Evolutionary conservation across 2,888 invertebrate species (phyloP), one percentile per base, ranked within the genome.

Genomic region (Eristalis pertinax): DNA sequence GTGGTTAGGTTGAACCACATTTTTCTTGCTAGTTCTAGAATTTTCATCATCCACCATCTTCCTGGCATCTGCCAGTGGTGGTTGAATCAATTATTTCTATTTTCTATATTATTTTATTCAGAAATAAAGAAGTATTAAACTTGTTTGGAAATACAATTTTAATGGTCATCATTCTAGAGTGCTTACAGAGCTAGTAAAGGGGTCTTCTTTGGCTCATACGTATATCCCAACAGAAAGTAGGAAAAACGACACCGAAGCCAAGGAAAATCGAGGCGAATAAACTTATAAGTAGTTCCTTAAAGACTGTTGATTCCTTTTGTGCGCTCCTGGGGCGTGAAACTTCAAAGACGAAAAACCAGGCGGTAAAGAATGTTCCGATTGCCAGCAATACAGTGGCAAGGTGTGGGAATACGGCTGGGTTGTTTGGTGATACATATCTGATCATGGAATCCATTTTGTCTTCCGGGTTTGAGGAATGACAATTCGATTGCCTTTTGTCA

Each of bases 301-400:
- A 96, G 50, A 98, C 94, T 89, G 98, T 97, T 90, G 98, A 94
- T 38, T 93, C 93, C 78, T 92, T 93, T n/a, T 97, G 92, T 96
- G 98, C 43, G 90, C 95, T 95, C 92, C 98, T 98, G 5, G 97
- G 98, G 89, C 97, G 96, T 56, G 98, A 98, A 1, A 98, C 98
- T 94, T 98, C 98, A 92, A 98, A 98, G 41, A 99, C 99, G 93
- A 99, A 99, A 94, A 99, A 99, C 99, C 99, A 99, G 35, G 99
- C 99, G 72, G 99, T 99, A 93, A 99, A 99, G 94, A 99, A 98
- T 89, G 99, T 96, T 67, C 99, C 99, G 90, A 99, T 98, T 73
- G 97, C 97, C 84, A 99, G 94, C 58, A 99, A 94, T 13, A 99
- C 96, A 67, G 98, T 93, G 7, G 99, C 97, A 88, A 99, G 94